Evolutionary conservation across 1,140 invertebrate species (phyloP).

Genomic region (Pantala flavescens): DNA sequence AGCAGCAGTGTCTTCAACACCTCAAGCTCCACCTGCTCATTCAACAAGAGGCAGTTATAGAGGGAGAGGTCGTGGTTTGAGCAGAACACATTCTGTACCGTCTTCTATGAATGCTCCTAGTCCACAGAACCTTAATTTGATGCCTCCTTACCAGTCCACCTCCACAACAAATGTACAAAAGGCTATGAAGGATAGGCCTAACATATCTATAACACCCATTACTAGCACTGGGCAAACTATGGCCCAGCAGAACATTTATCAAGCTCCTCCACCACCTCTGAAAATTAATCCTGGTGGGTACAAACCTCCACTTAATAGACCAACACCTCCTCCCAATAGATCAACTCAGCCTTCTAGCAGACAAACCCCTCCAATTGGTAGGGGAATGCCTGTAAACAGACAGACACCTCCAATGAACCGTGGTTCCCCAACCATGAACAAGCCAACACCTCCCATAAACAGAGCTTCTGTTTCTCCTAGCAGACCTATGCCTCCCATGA

Average conservation of each 20-base stretch:
- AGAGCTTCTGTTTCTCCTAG: not conserved
- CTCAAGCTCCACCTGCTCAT: not conserved
- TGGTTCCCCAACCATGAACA: not conserved
- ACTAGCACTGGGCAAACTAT: not conserved
- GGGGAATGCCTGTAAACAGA: not conserved
- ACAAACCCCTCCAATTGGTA: not conserved
- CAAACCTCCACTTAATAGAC: not conserved
- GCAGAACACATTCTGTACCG: not conserved
- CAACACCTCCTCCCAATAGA: not conserved
- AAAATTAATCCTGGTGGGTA: not conserved
- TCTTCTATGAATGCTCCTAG: not conserved
- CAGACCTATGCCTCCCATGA: not conserved
- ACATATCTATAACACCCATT: not conserved
- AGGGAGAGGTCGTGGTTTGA: not conserved
- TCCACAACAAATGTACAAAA: not conserved
- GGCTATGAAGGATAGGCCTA: not conserved
- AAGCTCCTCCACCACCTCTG: not conserved
- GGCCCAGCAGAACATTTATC: not conserved
- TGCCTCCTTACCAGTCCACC: not conserved
- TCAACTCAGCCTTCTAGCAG: not conserved
- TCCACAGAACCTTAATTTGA: not conserved
- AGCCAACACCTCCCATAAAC: not conserved
- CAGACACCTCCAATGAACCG: not conserved
- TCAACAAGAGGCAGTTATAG: not conserved
- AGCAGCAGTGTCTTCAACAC: not conserved